Conservation (phyloP, 37 sponge, comb jelly and placozoan species). For the Cladorhizidae sp. region DNA sequence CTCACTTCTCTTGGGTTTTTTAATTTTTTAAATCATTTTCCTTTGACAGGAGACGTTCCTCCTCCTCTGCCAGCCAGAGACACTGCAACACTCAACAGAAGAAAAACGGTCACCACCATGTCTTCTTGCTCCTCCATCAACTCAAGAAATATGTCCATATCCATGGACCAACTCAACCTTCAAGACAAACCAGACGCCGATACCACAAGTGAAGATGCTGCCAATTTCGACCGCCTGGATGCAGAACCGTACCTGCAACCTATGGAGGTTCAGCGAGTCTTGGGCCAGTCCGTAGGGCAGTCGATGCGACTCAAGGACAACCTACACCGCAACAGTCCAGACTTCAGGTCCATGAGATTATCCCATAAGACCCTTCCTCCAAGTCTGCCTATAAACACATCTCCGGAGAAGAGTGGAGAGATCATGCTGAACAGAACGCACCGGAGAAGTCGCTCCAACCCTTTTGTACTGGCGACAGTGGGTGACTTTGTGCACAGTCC, state of each 20-base stretch:
- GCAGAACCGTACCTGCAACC: constrained; percentile 60
- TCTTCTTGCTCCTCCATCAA: not conserved
- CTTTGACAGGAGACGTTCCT: not conserved
- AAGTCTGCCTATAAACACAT: not conserved
- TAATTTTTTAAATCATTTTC: too few species aligned
- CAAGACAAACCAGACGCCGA: not conserved
- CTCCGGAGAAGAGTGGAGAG: not conserved
- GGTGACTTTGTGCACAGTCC: not conserved
- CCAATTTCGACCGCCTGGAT: constrained; percentile 2
- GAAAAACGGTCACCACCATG: not conserved
- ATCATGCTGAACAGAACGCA: constrained; percentile 4
- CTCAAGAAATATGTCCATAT: constrained; percentile 24
- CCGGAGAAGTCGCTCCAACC: constrained; percentile 36
- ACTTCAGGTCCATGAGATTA: constrained; percentile 36
- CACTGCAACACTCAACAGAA: not conserved
- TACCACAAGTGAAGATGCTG: not conserved
- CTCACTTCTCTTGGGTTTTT: too few species aligned
- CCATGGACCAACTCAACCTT: constrained; percentile 33
- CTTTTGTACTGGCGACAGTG: constrained; percentile 14
- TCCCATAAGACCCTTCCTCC: not conserved
- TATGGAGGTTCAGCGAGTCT: constrained; percentile 20
- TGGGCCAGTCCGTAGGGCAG: not conserved
- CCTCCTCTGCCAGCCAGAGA: constrained; percentile 22
- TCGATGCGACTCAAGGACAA: not conserved
- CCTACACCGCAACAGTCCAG: not conserved